phyloP scores from a whole-genome alignment of 2,797 vertebrate species.

The Scolopax rusticola region DNA sequence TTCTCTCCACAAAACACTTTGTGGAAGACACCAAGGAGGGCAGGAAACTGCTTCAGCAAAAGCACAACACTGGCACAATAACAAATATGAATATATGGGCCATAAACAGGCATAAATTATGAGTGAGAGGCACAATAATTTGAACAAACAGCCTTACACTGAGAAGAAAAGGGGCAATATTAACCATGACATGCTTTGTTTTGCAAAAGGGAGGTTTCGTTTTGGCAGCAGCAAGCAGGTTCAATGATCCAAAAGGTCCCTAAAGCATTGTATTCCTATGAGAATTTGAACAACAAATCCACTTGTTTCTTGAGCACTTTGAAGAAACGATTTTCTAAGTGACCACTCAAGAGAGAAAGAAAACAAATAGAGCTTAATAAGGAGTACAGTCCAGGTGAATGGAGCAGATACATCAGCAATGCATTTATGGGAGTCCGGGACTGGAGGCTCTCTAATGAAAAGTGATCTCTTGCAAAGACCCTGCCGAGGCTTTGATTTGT shows the following conservation, averaged over 20 bases:
- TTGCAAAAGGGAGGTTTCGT: not conserved
- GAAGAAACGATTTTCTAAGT: not conserved
- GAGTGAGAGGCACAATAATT: not conserved
- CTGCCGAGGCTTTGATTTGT: not conserved
- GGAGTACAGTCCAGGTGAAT: not conserved
- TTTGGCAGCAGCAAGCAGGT: not conserved
- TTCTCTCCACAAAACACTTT: rapidly evolving
- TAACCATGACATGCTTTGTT: not conserved
- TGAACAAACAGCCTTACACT: not conserved
- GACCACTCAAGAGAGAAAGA: not conserved
- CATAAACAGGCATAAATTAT: not conserved
- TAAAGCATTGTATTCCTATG: not conserved
- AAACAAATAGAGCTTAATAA: not conserved
- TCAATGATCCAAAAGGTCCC: not conserved
- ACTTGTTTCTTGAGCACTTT: not conserved
- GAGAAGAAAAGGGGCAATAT: not conserved
- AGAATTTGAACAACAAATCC: not conserved
- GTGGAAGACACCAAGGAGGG: not conserved
- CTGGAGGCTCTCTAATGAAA: not conserved
- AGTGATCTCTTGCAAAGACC: not conserved
- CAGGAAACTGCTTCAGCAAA: not conserved
- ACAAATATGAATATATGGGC: not conserved
- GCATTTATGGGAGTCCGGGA: not conserved
- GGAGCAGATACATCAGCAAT: not conserved
- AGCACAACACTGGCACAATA: not conserved